A percentile compares a stretch with the other conserved stretches of the same genome.
Evolutionary conservation across 2,113 vertebrate genomes (phyloP).

Genomic region (Egretta garzetta): DNA sequence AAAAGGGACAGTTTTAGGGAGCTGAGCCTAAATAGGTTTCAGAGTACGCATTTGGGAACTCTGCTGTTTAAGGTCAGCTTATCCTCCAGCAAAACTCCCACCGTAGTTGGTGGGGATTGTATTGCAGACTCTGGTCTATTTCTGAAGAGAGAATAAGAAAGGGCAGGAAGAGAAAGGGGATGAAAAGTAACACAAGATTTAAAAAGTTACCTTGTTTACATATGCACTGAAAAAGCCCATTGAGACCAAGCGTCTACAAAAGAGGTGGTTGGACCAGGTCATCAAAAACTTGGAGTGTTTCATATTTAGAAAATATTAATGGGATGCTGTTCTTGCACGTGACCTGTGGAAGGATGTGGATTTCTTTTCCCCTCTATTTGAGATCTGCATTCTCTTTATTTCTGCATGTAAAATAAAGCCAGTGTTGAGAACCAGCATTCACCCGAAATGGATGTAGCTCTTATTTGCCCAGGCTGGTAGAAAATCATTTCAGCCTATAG

Average conservation of each 20-base stretch:
- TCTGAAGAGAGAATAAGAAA: not conserved
- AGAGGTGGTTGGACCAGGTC: not conserved
- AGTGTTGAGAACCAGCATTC: not conserved
- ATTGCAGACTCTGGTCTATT: not conserved
- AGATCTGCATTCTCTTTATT: not conserved
- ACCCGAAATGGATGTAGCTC: not conserved
- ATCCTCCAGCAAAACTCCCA: not conserved
- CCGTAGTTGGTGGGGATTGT: no score
- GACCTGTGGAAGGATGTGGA: not conserved
- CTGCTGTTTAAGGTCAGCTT: not conserved
- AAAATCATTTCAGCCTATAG: not conserved
- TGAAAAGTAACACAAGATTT: not conserved
- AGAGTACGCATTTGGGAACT: not conserved
- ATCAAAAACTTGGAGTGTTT: not conserved
- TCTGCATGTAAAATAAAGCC: not conserved
- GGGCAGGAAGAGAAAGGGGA: not conserved
- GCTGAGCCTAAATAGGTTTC: not conserved
- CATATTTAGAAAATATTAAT: not conserved
- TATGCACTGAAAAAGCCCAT: not conserved
- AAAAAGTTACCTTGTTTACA: not conserved
- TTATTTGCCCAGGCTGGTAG: not conserved
- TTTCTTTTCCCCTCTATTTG: not conserved
- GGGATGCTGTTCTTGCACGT: rapidly evolving
- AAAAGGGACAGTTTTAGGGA: not conserved
- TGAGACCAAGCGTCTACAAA: not conserved